Evolutionary conservation across 2,888 invertebrate species (phyloP), one percentile per base, ranked within the genome.

Genomic region (Mongoloraphidia duomilia): DNA sequence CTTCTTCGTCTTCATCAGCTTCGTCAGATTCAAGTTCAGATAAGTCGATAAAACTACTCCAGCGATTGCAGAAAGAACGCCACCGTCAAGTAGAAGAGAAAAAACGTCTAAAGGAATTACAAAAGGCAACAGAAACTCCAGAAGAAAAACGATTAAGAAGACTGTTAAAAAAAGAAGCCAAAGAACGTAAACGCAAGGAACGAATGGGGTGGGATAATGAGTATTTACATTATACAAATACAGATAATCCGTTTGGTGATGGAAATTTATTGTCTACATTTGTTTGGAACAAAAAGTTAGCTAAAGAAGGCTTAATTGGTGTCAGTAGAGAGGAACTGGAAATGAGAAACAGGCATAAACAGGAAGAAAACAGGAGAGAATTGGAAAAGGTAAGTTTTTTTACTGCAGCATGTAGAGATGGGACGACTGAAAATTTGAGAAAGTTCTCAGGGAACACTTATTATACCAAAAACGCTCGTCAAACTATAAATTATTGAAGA

Each of bases 221-320:
- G 65, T 94, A 94, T 64, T 79, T 94, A 52, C 92, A 93, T 61
- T 98, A 97, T 63, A 96, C 97, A 0, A 95, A 98, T 66, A 87
- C 89, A 46, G 96, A 98, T 67, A 98, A 98, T 70, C 98, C 98
- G 0, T 98, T 97, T 66, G 97, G 97, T 0, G 98, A 98, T 73
- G 89, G 90, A 0, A 92, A 93, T 59, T 76, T 98, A 38, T 77
- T 95, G 6, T 85, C 95, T 35, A 89, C 93, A 0, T 99, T 98
- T 68, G 89, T 95, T 0, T 99, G 98, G 98, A 76, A 76, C 17
- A 97, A 97, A 68, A 98, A 99, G 65, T 72, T 96, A 44, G 86
- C 94, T 50, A 90, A 92, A 60, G 93, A 96, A 62, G 98, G 97
- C 0, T 71, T 92, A 1, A 78, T 81, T 44, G 80, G 82, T 50